phyloP scores from a whole-genome alignment of 2,888 invertebrate genomes.

The Ferdinandea cuprea region DNA sequence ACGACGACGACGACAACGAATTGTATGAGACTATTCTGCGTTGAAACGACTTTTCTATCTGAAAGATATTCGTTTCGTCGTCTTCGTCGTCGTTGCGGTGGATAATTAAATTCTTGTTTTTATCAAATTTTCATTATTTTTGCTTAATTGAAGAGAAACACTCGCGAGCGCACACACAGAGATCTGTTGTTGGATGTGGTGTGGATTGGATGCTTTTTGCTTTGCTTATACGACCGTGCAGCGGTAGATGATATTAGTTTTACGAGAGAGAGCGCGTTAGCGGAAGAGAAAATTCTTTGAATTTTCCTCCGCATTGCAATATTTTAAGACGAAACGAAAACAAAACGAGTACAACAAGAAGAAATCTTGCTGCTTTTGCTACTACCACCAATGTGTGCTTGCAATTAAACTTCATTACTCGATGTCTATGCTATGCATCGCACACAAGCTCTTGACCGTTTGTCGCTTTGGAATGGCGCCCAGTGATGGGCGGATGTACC shows the following conservation, averaged over 20 bases:
- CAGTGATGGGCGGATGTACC: background rate
- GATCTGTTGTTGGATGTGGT: no score
- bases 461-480: conserved; percentile 39
- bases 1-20: conserved; percentile 10
- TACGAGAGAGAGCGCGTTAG: conserved; percentile 67
- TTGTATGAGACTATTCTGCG: conserved; percentile 24
- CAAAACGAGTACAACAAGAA: conserved; percentile 50
- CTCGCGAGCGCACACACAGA: conserved; percentile 47
- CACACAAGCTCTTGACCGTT: conserved; percentile 50
- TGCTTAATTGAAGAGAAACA: conserved; percentile 73
- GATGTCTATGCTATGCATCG: no score
- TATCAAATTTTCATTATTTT: conserved; percentile 71
- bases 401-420: conserved; percentile 67
- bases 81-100: conserved; percentile 52
- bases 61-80: conserved; percentile 52
- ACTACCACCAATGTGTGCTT: conserved; percentile 4
- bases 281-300: conserved; percentile 73
- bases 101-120: conserved; percentile 73
- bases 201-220: no score
- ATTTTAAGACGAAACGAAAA: conserved; percentile 37
- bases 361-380: conserved; percentile 47
- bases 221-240: no score
- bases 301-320: conserved; percentile 63
- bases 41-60: conserved; percentile 60
- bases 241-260: conserved; percentile 11